Evolutionary conservation across 1,140 invertebrate genomes (phyloP), one percentile per base, ranked within the genome.

Genomic region (Asbolus verrucosus): DNA sequence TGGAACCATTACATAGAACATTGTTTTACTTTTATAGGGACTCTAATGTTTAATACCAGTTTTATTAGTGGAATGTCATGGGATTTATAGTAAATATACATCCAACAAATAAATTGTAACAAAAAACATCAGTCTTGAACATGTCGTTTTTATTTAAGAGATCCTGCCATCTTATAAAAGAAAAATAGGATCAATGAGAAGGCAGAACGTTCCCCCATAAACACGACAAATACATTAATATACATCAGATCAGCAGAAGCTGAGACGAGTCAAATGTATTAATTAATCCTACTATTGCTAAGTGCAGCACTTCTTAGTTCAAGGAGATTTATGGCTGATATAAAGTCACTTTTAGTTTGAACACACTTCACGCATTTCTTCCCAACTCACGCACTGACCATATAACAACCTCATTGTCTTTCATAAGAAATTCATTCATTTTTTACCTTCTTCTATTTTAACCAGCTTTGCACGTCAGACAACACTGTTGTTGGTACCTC

Each of bases 401-500:
- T 43, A 11, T 54, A 54, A 50, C 43, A 50, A 54, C 46, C 13
- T n/a, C 46, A 27, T 21, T 24, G 46, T 54, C 21, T 50, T 16
- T 67, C 11, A 24, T 24, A 24, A 36, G 36, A 38, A 15, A 31
- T 27, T 67, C 9, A 54, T 5, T 21, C 46, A 27, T 27, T 54
- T 54, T 21, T 8, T n/a, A 18, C 14, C 6, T 24, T 30, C 46
- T 27, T 54, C 21, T 18, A 36, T 36, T 59, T 13, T 38, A 27
- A 66, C 6, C 43, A 15, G 31, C 54, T 8, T 69, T 85, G 78
- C 93, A 95, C 60, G 93, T 91, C 74, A 90, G 87, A 83, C 94
- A 95, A 79, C 94, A 95, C 78, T 92, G 92, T 73, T 90, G 87
- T 80, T 90, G 89, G 80, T 94, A 95, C 30, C 91, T 86, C 75